Conservation (phyloP, 2,113 vertebrate genomes). For the Actenoides hombroni region DNA sequence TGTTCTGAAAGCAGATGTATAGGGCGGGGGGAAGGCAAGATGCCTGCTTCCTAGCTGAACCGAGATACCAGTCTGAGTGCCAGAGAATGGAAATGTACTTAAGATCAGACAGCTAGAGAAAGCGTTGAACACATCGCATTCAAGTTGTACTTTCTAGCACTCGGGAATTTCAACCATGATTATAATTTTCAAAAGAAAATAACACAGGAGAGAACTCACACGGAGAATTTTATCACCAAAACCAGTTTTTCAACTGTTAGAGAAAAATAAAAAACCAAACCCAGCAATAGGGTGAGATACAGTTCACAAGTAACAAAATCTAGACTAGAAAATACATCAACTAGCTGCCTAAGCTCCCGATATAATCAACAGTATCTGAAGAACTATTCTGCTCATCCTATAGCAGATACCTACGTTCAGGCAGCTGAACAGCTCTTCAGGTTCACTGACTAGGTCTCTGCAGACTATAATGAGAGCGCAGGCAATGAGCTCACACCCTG, state of each 20-base stretch:
- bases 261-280: not conserved
- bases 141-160: not conserved
- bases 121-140: not conserved
- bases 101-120: not conserved
- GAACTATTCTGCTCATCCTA: not conserved
- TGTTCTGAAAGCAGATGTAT: not conserved
- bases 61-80: not conserved
- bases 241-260: not conserved
- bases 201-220: not conserved
- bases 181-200: not conserved
- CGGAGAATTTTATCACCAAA: not conserved
- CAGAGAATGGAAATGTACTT: not conserved
- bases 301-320: not conserved
- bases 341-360: not conserved
- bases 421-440: not conserved
- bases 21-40: not conserved
- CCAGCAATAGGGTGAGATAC: not conserved
- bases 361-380: not conserved
- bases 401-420: not conserved
- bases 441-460: not conserved
- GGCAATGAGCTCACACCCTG: slow-evolving; percentile 47
- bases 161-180: not conserved
- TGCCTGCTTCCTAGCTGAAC: not conserved
- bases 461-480: not conserved
- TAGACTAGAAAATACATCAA: not conserved